Base-by-base conservation (phyloP, 2,888 invertebrate genomes). In the Sussaba pulchella region DNA sequence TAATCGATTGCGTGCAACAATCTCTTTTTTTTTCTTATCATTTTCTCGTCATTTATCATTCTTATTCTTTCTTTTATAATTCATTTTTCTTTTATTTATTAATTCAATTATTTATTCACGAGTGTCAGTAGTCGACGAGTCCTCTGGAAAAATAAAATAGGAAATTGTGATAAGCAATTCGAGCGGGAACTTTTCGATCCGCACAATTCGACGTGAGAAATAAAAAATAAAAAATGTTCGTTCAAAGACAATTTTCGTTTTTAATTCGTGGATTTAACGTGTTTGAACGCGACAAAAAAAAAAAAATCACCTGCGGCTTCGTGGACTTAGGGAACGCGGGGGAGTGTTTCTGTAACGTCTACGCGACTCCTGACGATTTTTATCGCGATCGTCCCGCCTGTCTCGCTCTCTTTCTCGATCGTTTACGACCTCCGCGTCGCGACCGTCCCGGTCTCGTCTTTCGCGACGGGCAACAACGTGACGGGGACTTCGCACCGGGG, bases 401-500 rank as follows among this genome's bases (percentile, higher is more conserved):
- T 88, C 88, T 54, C 87, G 83, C 9, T 88, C 82, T 81, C 87
- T 75, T 47, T 84, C 85, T 84, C 89, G 82, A 71, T 85, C 83
- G 57, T 54, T 77, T 21, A 85, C 84, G 67, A 61, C 85, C 82
- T 76, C 86, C 39, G 41, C 73, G 82, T 83, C 87, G 83, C 87
- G 89, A 66, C 80, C 84, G 52, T 89, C 90, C 19, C 91, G 85
- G 63, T 89, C 90, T 81, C 90, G 86, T 70, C 91, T 86, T 54
- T 92, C 90, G 63, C 90, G 85, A 73, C 90, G 89, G 54, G 82
- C 74, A 14, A 84, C 39, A 41, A 83, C 81, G 83, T 81, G 91
- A 76, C 88, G 89, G n/a, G 87, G 89, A 86, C 90, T 91, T 82
- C 91, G 90, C 50, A 88, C 92, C 17, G 92, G 93, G 84, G 92